These are phyloP conservation scores for Dendronephthya gigantea DNA, from an alignment of 64 coral and sea anemone species.

Conservation along the genomic window DNA sequence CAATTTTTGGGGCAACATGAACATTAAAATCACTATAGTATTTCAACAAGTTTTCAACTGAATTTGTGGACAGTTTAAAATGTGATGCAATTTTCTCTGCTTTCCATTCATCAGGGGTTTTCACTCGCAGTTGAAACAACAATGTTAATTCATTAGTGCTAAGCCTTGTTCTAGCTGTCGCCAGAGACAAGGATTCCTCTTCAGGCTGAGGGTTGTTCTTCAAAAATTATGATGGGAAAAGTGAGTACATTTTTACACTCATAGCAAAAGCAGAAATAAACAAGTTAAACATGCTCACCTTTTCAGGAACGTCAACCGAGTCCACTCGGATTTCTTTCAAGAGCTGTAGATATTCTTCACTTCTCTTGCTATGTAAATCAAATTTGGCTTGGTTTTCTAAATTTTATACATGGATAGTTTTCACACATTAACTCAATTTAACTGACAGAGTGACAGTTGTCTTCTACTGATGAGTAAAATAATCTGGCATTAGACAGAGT, in stretches of 20 bases:
- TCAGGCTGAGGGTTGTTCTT: not conserved
- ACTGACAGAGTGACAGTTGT: no score
- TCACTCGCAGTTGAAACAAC: not conserved
- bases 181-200: not conserved
- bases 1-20: not conserved
- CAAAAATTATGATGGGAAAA: not conserved
- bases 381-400: not conserved
- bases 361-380: not conserved
- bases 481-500: no score
- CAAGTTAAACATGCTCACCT: not conserved
- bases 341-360: not conserved
- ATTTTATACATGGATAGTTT: no score
- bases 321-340: not conserved
- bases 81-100: not conserved
- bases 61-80: not conserved
- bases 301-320: not conserved
- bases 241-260: not conserved
- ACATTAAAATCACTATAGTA: slow-evolving; percentile 4
- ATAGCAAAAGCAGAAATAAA: not conserved
- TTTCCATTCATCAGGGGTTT: not conserved
- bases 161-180: not conserved
- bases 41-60: not conserved
- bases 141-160: not conserved
- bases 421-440: no score
- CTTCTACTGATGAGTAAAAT: no score